phyloP scores from a whole-genome alignment of 2,113 vertebrate genomes.

The Herpailurus yagouaroundi region DNA sequence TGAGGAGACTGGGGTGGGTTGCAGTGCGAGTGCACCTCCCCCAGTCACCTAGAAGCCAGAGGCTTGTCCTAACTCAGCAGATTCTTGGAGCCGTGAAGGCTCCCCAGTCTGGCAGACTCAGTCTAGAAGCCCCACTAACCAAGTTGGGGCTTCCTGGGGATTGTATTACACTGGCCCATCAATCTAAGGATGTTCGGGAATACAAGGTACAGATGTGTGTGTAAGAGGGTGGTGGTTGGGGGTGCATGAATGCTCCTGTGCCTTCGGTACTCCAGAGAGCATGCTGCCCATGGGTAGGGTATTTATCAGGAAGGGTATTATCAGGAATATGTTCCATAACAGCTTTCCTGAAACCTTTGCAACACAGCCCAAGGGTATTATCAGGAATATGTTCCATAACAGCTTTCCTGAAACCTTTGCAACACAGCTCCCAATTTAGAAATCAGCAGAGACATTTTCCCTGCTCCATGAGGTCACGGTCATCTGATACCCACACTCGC shows the following conservation, averaged over 20 bases:
- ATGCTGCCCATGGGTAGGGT: neutral
- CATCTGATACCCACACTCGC: neutral
- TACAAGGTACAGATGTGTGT: neutral
- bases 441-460: neutral
- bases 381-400: neutral
- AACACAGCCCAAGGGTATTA: neutral
- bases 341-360: neutral
- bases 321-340: neutral
- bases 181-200: neutral
- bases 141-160: neutral
- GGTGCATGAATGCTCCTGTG: rapidly evolving
- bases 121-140: neutral
- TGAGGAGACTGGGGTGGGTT: neutral
- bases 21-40: neutral
- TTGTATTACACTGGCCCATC: neutral
- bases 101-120: neutral
- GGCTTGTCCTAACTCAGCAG: neutral
- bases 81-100: neutral
- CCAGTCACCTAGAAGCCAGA: neutral
- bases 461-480: neutral
- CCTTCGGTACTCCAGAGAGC: too few species aligned
- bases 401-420: neutral
- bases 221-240: too few species aligned
- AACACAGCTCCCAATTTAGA: neutral
- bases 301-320: neutral